Conservation (phyloP, 2,113 vertebrate genomes). For the Carlito syrichta region DNA sequence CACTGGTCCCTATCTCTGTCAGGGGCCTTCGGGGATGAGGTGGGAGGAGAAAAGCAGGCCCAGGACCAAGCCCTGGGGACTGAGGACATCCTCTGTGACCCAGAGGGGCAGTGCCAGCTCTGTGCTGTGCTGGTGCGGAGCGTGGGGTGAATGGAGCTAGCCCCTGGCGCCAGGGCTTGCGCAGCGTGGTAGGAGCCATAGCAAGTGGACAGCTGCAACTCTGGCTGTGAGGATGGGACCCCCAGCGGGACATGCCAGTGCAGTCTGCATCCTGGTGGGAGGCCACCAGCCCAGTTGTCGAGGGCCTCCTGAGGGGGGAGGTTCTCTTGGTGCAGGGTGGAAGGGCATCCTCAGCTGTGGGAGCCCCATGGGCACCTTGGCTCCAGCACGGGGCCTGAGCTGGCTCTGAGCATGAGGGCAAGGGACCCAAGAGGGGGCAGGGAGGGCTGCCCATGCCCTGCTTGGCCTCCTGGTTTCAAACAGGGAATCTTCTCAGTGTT, state of each 20-base stretch:
- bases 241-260: not conserved
- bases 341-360: not conserved
- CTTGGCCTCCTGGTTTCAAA: not conserved
- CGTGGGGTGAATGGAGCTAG: not conserved
- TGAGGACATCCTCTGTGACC: not conserved
- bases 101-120: rapidly evolving
- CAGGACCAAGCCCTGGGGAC: not conserved
- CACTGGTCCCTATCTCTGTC: rapidly evolving
- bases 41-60: not conserved
- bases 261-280: rapidly evolving
- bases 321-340: not conserved
- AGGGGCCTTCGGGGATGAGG: not conserved
- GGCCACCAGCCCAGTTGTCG: not conserved
- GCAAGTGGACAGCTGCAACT: no score
- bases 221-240: not conserved
- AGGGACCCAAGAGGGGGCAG: not conserved
- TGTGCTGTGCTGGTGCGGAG: not conserved
- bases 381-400: no score
- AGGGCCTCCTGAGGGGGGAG: not conserved
- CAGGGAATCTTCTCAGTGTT: not conserved
- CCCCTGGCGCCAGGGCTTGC: not conserved
- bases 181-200: rapidly evolving
- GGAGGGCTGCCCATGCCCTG: not conserved
- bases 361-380: no score
- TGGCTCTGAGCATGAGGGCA: not conserved